Evolutionary conservation across 2,113 vertebrate species (phyloP).

Genomic region (Chaetops frenatus): DNA sequence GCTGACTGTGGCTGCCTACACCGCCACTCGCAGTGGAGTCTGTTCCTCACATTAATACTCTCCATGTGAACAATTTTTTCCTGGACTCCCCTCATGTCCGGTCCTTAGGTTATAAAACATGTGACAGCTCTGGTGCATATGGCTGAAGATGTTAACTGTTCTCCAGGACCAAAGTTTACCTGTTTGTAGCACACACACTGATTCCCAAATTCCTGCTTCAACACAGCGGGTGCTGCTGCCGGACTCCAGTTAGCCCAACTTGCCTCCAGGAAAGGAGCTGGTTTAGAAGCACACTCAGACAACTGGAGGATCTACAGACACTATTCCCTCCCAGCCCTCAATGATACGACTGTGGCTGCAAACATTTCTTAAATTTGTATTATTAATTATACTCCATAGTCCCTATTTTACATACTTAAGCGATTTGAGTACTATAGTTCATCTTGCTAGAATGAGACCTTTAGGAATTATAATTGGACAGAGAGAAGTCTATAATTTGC

Average conservation of each 20-base stretch:
- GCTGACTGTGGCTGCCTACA: not conserved
- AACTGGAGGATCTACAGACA: not conserved
- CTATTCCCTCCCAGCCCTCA: not conserved
- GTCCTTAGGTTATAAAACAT: not conserved
- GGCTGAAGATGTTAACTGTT: not conserved
- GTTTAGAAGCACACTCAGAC: not conserved
- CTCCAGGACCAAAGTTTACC: not conserved
- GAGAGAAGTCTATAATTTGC: constrained; percentile 39
- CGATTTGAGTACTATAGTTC: constrained; percentile 23
- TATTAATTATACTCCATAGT: constrained; percentile 30
- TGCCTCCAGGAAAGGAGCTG: not conserved
- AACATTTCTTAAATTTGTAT: not conserved
- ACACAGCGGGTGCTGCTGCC: not conserved
- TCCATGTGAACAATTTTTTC: not conserved
- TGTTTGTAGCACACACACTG: not conserved
- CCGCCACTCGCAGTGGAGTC: not conserved
- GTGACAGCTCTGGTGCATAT: not conserved
- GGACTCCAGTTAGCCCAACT: not conserved
- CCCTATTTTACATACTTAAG: constrained; percentile 35
- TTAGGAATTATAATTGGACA: constrained; percentile 44
- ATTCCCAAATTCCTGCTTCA: not conserved
- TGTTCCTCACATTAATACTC: constrained; percentile 12
- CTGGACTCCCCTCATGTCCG: not conserved
- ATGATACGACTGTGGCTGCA: rapidly evolving
- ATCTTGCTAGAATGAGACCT: constrained; percentile 36